These are phyloP conservation scores for Carassius auratus DNA, from an alignment of 2,113 vertebrate genomes.

Conservation along the genomic window DNA sequence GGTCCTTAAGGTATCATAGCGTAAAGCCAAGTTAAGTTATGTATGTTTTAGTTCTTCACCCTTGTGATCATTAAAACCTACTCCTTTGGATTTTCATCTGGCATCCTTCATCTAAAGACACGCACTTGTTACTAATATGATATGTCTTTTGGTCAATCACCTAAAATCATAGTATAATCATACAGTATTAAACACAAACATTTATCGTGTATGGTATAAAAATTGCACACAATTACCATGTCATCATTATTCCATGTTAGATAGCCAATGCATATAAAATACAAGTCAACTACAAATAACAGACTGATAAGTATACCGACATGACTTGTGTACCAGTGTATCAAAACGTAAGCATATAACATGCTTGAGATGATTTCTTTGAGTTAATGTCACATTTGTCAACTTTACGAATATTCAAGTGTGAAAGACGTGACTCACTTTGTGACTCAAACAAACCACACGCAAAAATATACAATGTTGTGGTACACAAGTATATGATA, in stretches of 20 bases:
- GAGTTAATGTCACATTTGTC: not conserved
- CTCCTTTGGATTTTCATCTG: too few relatives aligned
- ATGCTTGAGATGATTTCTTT: not conserved
- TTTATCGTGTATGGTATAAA: not conserved
- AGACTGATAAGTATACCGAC: too few relatives aligned
- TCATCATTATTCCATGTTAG: not conserved
- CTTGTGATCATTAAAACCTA: too few relatives aligned
- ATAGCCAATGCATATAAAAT: not conserved
- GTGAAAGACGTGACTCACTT: not conserved
- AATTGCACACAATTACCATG: not conserved
- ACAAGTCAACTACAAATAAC: not conserved
- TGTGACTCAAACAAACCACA: conserved; percentile 18
- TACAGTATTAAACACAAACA: too few relatives aligned
- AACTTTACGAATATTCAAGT: not conserved
- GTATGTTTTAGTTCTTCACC: too few relatives aligned
- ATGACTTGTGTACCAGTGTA: not conserved
- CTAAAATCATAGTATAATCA: not conserved
- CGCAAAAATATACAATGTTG: not conserved
- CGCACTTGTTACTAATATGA: too few relatives aligned
- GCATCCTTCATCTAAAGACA: too few relatives aligned
- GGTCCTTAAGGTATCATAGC: too few relatives aligned
- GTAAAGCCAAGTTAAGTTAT: too few relatives aligned
- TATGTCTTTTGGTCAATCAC: too few relatives aligned
- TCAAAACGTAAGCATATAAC: not conserved
- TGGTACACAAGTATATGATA: conserved; percentile 7